Base-by-base conservation (phyloP, 2,888 invertebrate species). In the Bellardia pandia region DNA sequence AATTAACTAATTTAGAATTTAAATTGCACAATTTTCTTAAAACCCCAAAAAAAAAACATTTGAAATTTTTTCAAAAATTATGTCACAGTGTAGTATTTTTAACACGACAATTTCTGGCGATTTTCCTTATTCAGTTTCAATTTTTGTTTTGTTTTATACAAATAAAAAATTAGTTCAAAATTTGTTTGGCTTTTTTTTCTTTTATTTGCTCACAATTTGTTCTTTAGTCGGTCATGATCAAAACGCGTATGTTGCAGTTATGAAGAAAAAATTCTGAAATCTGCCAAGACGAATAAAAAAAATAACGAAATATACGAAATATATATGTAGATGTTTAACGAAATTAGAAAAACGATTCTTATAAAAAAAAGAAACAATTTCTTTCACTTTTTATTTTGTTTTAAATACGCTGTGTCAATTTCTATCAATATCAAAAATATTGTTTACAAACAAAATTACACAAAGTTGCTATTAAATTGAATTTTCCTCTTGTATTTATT, bases 211-310 rank as follows among this genome's bases (percentile, higher is more conserved):
- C 72, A 74, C 9, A 80, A 62, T 85, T 85, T 80, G 86, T 68
- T 89, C 89, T 90, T 90, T 90, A 92, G 89, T 91, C 91, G 92
- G 92, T 93, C 92, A 93, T 92, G 92, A 93, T 92, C 92, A 92
- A 58, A 72, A 85, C 66, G 80, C 82, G 66, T 78, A 85, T 82
- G 78, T 81, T 86, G 81, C 81, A 86, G 85, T 86, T 81, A 75
- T 84, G 79, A 85, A 62, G 45, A 75, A 75, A 68, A 51, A 62
- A 48, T 79, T 69, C 30, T 37, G n/a, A 62, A 45, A 69, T 86
- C 40, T 72, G 80, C 86, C 85, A 86, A 79, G 16, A 74, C 23
- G 13, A 45, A 33, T 11, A 69, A 58, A 30, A 68, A 58, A 13
- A 66, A 42, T 56, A 85, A 60, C 48, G 14, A 64, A 33, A 58